Percentiles rank a stretch among this genome's conserved stretches.
Conservation (phyloP, 2,113 vertebrate species). For the Vulpes ferrilata region DNA sequence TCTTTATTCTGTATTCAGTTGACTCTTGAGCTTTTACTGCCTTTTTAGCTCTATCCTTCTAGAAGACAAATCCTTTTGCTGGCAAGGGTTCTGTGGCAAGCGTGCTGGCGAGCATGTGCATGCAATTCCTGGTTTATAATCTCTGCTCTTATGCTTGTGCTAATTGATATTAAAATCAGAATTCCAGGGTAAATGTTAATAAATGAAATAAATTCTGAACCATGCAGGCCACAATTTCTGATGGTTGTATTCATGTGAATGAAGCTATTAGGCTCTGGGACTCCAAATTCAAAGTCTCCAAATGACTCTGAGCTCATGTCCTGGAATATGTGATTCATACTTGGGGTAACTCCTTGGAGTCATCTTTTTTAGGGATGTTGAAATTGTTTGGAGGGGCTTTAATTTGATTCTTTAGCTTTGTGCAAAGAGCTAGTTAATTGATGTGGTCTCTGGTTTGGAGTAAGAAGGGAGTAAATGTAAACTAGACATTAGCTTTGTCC, state of each 20-base stretch:
- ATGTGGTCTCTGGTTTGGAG: background rate
- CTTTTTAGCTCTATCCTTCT: constrained; percentile 22
- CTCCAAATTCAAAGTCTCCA: background rate
- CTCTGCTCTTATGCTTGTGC: background rate
- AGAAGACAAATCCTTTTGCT: constrained; percentile 48
- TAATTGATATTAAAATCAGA: constrained; percentile 55
- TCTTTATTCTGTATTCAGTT: constrained; percentile 60
- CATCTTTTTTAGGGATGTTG: background rate
- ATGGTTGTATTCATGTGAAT: background rate
- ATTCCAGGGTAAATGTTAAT: constrained; percentile 8
- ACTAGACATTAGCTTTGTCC: background rate
- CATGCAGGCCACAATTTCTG: background rate
- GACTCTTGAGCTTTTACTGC: constrained; percentile 60
- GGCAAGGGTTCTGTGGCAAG: constrained; percentile 64
- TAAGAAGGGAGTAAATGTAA: constrained; percentile 10
- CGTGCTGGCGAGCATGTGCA: background rate
- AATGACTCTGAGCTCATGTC: background rate
- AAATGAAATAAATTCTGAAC: background rate
- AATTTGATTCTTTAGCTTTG: constrained; percentile 39
- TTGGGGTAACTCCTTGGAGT: background rate
- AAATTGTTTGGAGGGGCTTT: constrained; percentile 4
- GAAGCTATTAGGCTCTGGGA: background rate
- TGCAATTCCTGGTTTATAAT: background rate
- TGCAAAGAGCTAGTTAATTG: background rate
- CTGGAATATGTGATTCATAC: background rate